phyloP scores from a whole-genome alignment of 2,888 invertebrate species.

The Ophion ventricosus region DNA sequence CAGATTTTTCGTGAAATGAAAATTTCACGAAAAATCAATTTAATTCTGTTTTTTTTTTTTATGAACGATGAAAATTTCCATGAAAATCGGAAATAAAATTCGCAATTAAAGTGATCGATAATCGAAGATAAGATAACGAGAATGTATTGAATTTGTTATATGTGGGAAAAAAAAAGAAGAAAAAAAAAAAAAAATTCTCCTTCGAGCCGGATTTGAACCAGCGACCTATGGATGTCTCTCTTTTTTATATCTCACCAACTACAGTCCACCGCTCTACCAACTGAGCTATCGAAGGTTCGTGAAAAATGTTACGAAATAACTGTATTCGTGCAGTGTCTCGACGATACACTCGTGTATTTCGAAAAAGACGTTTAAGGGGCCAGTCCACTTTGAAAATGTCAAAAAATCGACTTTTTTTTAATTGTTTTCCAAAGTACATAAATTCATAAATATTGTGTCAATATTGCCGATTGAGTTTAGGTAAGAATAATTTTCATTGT shows the following conservation, averaged over 20 bases:
- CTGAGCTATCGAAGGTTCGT: constrained; percentile 69
- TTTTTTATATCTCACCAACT: constrained; percentile 55
- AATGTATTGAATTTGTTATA: neutral
- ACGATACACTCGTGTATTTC: neutral
- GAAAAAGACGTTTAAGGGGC: neutral
- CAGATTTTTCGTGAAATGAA: neutral
- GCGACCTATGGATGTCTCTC: constrained; percentile 54
- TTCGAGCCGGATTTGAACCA: constrained; percentile 57
- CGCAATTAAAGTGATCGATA: no score
- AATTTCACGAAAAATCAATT: neutral
- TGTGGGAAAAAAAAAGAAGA: neutral
- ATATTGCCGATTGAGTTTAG: no score
- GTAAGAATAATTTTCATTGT: no score
- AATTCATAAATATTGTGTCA: no score
- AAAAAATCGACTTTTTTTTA: no score
- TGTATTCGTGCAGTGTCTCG: neutral
- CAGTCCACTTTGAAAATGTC: no score
- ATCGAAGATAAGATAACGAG: neutral
- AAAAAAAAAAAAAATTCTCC: constrained; percentile 13
- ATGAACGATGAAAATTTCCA: no score
- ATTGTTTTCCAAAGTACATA: no score
- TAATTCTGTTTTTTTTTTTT: no score
- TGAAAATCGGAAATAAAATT: no score
- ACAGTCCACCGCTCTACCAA: constrained; percentile 84
- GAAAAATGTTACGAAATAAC: neutral